Evolutionary conservation across 2,113 vertebrate species (phyloP).

Genomic region (Sinocyclocheilus rhinocerous): DNA sequence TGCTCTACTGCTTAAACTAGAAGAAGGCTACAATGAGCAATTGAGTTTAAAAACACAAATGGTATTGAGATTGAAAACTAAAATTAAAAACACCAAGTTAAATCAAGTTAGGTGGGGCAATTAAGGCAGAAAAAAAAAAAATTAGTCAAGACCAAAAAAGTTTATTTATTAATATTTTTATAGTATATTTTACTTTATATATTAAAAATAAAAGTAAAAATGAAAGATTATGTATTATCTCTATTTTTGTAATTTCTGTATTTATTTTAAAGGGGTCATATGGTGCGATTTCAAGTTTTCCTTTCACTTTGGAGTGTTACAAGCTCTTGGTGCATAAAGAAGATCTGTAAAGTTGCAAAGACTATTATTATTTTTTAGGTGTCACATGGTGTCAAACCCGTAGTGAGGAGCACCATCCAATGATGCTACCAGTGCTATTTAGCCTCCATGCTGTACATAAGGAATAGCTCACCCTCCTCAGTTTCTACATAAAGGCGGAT

Average conservation of each 20-base stretch:
- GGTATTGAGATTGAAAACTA: no score
- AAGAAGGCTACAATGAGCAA: background rate
- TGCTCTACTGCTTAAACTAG: no score
- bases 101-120: background rate
- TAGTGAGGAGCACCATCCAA: background rate
- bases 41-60: no score
- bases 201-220: no score
- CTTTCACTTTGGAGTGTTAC: no score
- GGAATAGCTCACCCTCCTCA: constrained; percentile 78
- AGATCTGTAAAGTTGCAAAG: no score
- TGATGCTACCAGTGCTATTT: background rate
- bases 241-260: no score
- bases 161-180: no score
- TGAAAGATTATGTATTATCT: no score
- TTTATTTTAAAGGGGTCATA: background rate
- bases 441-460: background rate
- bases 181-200: no score
- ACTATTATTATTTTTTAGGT: background rate
- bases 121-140: background rate
- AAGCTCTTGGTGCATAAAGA: no score
- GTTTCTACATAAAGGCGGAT: constrained; percentile 92
- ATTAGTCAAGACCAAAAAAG: background rate
- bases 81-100: background rate
- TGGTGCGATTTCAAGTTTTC: no score
- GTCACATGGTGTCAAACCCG: background rate